A percentile compares a stretch with the other conserved stretches of the same genome.
Conservation (phyloP, 64 coral and sea anemone species). For the Orbicella faveolata region DNA sequence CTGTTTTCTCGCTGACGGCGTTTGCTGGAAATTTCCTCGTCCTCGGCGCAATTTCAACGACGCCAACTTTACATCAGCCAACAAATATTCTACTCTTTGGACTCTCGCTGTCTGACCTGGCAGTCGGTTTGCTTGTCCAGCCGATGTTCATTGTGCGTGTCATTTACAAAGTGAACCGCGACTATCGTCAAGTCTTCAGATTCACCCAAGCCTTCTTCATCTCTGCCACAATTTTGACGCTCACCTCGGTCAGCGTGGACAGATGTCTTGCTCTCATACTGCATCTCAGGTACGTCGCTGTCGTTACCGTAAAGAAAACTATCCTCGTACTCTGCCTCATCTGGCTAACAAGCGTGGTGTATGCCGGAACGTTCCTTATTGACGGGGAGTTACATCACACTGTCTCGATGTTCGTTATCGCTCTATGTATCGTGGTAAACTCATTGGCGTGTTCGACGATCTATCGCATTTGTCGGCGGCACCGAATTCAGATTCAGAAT, state of each 20-base stretch:
- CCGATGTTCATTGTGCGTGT: neutral
- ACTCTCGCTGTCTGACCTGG: neutral
- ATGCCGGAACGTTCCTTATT: too few relatives aligned
- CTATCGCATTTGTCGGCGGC: neutral
- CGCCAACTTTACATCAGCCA: neutral
- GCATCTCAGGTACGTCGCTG: too few relatives aligned
- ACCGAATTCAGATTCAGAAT: neutral
- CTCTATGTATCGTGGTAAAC: neutral
- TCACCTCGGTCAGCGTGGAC: neutral
- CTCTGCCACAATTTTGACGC: neutral
- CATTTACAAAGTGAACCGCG: neutral
- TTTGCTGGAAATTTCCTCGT: neutral
- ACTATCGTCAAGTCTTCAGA: neutral
- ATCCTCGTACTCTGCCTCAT: too few relatives aligned
- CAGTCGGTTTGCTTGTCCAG: slow-evolving; percentile 7
- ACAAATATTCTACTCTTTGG: neutral
- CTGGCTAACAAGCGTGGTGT: too few relatives aligned
- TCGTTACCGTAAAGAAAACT: too few relatives aligned
- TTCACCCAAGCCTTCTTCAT: neutral
- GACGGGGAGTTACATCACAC: too few relatives aligned
- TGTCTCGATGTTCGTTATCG: neutral
- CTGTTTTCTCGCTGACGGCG: neutral
- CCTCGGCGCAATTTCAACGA: neutral
- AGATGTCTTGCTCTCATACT: too few relatives aligned
- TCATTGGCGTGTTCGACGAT: neutral